Evolutionary conservation across 2,113 vertebrate species (phyloP).

Genomic region (Halcyon malimbica): DNA sequence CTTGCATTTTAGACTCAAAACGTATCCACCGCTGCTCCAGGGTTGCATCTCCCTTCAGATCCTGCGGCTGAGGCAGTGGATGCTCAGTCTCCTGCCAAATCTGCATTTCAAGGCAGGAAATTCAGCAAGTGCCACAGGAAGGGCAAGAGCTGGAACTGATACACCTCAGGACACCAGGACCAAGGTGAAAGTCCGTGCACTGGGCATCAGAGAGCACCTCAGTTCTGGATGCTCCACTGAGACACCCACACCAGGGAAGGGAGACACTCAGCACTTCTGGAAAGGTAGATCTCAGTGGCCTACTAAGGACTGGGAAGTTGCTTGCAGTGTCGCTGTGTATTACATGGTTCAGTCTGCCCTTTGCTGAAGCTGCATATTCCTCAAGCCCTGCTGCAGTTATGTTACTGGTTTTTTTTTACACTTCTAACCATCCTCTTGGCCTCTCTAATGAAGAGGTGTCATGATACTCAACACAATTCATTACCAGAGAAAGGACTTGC

Average conservation of each 20-base stretch:
- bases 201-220: neutral
- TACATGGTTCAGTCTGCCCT: neutral
- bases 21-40: fast-evolving
- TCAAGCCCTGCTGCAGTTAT: neutral
- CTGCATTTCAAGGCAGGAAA: neutral
- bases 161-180: fast-evolving
- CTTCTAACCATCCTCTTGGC: neutral
- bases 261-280: neutral
- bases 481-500: neutral
- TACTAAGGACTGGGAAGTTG: neutral
- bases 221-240: neutral
- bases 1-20: neutral
- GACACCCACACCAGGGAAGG: neutral
- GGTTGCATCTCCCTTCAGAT: neutral
- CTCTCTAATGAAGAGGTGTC: neutral
- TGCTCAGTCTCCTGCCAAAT: neutral
- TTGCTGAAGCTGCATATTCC: neutral
- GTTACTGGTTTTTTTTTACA: neutral
- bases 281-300: neutral
- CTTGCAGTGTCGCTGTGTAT: neutral
- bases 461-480: neutral
- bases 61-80: neutral
- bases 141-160: fast-evolving
- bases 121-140: neutral
- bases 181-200: neutral